A percentile compares a stretch with the other conserved stretches of the same genome.
phyloP scores from a whole-genome alignment of 2,797 vertebrate species.

The Poecilia velifera region DNA sequence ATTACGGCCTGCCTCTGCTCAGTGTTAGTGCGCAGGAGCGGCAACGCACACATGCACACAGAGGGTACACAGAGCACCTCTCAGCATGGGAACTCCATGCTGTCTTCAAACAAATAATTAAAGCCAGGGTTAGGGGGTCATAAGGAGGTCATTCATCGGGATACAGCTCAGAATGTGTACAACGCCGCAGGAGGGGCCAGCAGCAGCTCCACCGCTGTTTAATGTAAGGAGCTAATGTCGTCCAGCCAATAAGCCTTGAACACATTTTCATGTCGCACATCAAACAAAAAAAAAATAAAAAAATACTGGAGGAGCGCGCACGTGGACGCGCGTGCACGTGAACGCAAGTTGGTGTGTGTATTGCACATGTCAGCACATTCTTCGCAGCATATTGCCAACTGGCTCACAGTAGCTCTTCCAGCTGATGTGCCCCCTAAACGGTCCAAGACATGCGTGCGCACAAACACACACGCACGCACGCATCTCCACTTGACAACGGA shows the following conservation, averaged over 20 bases:
- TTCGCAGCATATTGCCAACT: slow-evolving; percentile 59
- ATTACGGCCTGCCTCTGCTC: slow-evolving; percentile 86
- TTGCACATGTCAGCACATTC: slow-evolving; percentile 57
- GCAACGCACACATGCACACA: slow-evolving; percentile 64
- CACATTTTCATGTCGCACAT: slow-evolving; percentile 57
- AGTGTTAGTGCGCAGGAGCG: slow-evolving; percentile 72
- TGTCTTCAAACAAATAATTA: slow-evolving; percentile 99
- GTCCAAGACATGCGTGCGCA: slow-evolving; percentile 9
- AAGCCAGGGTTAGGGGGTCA: slow-evolving; percentile 96
- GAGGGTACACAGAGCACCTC: slow-evolving; percentile 77
- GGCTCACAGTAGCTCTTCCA: slow-evolving; percentile 51
- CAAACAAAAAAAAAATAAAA: slow-evolving; percentile 51
- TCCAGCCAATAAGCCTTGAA: slow-evolving; percentile 68
- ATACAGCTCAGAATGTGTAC: slow-evolving; percentile 96
- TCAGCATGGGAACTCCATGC: slow-evolving; percentile 95
- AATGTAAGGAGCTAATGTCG: slow-evolving; percentile 78
- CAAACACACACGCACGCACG: slow-evolving; percentile 12
- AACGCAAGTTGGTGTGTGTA: slow-evolving; percentile 25
- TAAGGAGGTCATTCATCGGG: slow-evolving; percentile 94
- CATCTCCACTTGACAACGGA: slow-evolving; percentile 5
- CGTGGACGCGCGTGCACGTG: slow-evolving; percentile 43
- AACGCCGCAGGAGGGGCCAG: slow-evolving; percentile 77
- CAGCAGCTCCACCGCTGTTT: slow-evolving; percentile 70
- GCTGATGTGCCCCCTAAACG: slow-evolving; percentile 34
- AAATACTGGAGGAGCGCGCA: slow-evolving; percentile 48